phyloP scores from a whole-genome alignment of 37 sponge, comb jelly and placozoan species.

The Geodia barretti region DNA sequence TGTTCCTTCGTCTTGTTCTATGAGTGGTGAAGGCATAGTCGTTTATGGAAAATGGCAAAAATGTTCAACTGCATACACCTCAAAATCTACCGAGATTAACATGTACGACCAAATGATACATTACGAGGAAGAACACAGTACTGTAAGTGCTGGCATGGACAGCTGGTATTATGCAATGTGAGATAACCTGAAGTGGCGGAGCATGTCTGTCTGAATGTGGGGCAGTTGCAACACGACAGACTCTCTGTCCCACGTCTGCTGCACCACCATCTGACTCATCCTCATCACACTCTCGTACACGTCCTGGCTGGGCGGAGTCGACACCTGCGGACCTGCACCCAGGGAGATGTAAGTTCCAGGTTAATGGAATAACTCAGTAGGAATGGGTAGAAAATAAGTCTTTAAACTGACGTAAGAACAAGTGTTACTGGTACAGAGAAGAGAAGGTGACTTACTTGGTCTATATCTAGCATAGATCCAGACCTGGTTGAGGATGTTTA shows the following conservation, averaged over 20 bases:
- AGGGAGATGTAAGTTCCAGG: not conserved
- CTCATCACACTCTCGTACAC: conserved; percentile 87
- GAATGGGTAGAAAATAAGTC: too few relatives aligned
- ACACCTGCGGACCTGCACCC: not conserved
- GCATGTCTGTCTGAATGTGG: conserved; percentile 59
- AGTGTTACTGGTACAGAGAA: too few relatives aligned
- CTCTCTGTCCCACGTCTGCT: conserved; percentile 68
- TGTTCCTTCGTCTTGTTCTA: conserved; percentile 23
- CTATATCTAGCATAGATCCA: conserved; percentile 16
- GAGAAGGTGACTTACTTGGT: conserved; percentile 6
- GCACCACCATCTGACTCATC: conserved; percentile 77
- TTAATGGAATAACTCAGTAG: too few relatives aligned
- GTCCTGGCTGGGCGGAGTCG: conserved; percentile 58
- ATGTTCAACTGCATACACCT: too few relatives aligned
- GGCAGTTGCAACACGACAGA: conserved; percentile 84
- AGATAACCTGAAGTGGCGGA: conserved; percentile 80
- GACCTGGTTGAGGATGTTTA: conserved; percentile 53
- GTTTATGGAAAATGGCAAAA: too few relatives aligned
- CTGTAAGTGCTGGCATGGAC: too few relatives aligned
- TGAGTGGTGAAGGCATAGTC: too few relatives aligned
- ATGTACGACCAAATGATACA: too few relatives aligned
- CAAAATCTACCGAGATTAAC: too few relatives aligned
- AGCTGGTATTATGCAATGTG: too few relatives aligned
- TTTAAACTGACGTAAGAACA: too few relatives aligned
- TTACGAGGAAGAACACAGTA: too few relatives aligned